Conservation (phyloP, 2,113 vertebrate genomes). For the Herpetotheres cachinnans region DNA sequence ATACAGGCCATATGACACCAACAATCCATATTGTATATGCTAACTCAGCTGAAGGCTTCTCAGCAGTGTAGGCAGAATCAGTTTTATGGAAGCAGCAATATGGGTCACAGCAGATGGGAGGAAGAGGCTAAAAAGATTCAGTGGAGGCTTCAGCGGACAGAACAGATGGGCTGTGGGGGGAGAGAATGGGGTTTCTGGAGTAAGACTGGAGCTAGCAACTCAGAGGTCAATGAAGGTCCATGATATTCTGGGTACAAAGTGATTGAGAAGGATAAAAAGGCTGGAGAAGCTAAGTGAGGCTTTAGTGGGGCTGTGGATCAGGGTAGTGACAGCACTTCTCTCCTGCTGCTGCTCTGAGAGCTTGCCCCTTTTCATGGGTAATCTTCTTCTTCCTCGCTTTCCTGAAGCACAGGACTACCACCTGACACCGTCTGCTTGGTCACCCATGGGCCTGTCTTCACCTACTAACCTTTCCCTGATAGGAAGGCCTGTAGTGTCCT, state of each 20-base stretch:
- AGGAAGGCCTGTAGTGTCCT: neutral
- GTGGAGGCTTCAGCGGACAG: conserved; percentile 46
- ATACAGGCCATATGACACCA: conserved; percentile 60
- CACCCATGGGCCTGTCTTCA: neutral
- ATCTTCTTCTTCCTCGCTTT: neutral
- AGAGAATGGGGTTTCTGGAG: conserved; percentile 50
- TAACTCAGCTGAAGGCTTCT: conserved; percentile 61
- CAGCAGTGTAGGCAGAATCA: conserved; percentile 54
- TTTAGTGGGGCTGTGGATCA: neutral
- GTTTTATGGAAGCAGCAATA: conserved; percentile 63
- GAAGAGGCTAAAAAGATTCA: conserved; percentile 65
- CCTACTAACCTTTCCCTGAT: neutral
- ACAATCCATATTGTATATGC: conserved; percentile 58
- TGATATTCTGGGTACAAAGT: conserved; percentile 26
- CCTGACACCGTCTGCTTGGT: neutral
- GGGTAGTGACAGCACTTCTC: neutral
- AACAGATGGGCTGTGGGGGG: conserved; percentile 59
- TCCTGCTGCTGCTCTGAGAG: neutral
- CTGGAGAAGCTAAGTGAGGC: neutral
- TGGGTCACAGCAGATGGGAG: conserved; percentile 67
- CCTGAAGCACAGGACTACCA: neutral
- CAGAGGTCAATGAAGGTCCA: conserved; percentile 9
- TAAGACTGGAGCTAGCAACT: conserved; percentile 28
- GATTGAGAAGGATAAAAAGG: conserved; percentile 13
- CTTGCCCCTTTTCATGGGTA: neutral